Evolutionary conservation across 2,888 invertebrate species (phyloP), one percentile per base, ranked within the genome.

Genomic region (Andrena fulva): DNA sequence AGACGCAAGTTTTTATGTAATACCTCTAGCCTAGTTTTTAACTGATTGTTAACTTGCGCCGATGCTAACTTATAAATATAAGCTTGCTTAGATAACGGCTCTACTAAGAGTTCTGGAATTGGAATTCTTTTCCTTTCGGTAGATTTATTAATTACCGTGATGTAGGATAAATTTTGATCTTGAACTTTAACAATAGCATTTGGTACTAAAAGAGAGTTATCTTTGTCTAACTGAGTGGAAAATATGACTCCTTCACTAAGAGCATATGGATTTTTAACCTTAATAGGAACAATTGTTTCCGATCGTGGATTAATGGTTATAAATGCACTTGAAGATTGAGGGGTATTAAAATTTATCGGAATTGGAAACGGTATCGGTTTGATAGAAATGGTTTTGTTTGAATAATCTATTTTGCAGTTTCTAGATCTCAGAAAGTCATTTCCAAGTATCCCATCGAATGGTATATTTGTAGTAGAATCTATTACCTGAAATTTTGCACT

Each of bases 371-470:
- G 27, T 27, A 68, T 24, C 3, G 33, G 8, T 12, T 20, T 29
- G 2, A 68, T 10, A 7, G 33, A 56, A 29, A 68, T 1, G 1
- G 20, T 2, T 20, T 2, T 48, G 60, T 42, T 16, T 20, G 27
- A 10, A 12, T 70, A 70, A 20, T 60, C 29, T 12, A 70, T 59
- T 48, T 70, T 70, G 5, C 48, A 29, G 0, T 16, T 16, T 31
- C 60, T 59, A 2, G 48, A 1, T 60, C 48, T 29, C 0, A 70
- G 24, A 27, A 70, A 70, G 31, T 70, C 60, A 2, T 70, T 33
- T 10, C 42, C 70, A 50, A 70, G 2, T 2, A 70, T 29, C 2
- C 70, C 60, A 48, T 70, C 70, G 20, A 70, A 70, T 60, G 70
- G 60, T 60, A 70, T 60, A 50, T 70, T 70, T 12, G 60, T 29